Evolutionary conservation across 1,140 invertebrate genomes (phyloP), one percentile per base, ranked within the genome.

Genomic region (Sitophilus oryzae): DNA sequence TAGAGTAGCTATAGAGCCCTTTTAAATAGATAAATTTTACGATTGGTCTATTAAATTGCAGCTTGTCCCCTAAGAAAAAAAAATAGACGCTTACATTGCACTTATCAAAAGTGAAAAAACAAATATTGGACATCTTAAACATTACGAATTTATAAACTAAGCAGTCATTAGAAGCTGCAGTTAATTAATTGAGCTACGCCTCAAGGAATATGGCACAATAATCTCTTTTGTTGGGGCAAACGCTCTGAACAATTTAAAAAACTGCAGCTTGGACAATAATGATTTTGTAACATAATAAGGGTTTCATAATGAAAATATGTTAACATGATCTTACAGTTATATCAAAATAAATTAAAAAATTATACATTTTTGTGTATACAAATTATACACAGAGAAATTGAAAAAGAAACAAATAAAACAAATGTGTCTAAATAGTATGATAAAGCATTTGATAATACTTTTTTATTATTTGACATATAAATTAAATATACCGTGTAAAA

Each of bases 71-170:
- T 23, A 22, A 42, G 25, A 36, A 40, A 53, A 9, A 53, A 21
- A 20, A 47, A 25, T 52, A 40, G 36, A 48, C 56, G 49, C 61
- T 66, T 66, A 70, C 67, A 71, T 71, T 71, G 69, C 69, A 71
- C 69, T 70, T 70, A 69, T 71, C 64, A 63, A 68, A 63, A 67
- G n/a, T 11, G 11, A 65, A 67, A 48, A 41, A 18, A 48, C 47
- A 47, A 16, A n/a, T 22, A 55, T 43, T 21, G 25, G 20, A 42
- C 19, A 46, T 42, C 62, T 61, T 66, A 67, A 65, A 58, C 47
- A 37, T n/a, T 65, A 62, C 49, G 49, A 59, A 52, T 59, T 57
- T 66, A 55, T 62, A 62, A 70, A 59, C 63, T 67, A 68, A 66
- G 63, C 68, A 69, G 68, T 69, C 67, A 61, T 46, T 47, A 46